Percentiles rank a stretch among this genome's conserved stretches.
Evolutionary conservation across 2,888 invertebrate species (phyloP).

Genomic region (Rhabditoides inermis): DNA sequence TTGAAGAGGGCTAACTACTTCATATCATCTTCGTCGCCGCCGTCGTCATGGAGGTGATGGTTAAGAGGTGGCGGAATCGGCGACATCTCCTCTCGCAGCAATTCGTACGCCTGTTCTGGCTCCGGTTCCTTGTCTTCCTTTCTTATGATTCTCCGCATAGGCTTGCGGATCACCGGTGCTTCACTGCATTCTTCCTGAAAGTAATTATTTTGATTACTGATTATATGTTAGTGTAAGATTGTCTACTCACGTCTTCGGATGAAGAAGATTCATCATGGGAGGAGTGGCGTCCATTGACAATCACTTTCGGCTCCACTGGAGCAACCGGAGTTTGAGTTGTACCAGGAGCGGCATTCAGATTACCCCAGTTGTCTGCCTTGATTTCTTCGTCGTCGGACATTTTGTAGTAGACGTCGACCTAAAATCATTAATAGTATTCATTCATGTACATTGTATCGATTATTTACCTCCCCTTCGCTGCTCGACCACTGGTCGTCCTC

Average conservation of each 20-base stretch:
- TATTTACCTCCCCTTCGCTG: conserved; percentile 28
- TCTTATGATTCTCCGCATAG: conserved; percentile 14
- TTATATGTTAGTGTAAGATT: no score
- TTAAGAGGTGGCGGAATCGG: conserved; percentile 33
- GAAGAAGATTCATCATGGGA: no score
- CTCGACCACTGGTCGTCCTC: conserved; percentile 27
- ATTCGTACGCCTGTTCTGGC: conserved; percentile 35
- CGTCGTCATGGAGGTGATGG: no score
- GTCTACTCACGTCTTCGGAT: no score
- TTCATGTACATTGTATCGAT: no score
- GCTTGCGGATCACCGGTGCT: no score
- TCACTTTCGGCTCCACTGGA: no score
- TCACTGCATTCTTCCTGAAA: conserved; percentile 13
- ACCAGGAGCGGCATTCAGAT: no score
- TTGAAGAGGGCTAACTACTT: no score
- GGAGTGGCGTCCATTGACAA: no score
- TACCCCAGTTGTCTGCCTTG: conserved; percentile 23
- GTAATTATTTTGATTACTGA: background rate
- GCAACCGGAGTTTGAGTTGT: no score
- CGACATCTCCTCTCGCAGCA: conserved; percentile 39
- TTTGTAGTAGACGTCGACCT: conserved; percentile 35
- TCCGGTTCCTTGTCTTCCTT: conserved; percentile 16
- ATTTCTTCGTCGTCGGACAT: conserved; percentile 36
- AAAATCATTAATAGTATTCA: background rate
- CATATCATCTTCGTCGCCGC: no score